These are phyloP conservation scores for Caranx ignobilis DNA, from an alignment of 2,113 vertebrate species.

Conservation along the genomic window DNA sequence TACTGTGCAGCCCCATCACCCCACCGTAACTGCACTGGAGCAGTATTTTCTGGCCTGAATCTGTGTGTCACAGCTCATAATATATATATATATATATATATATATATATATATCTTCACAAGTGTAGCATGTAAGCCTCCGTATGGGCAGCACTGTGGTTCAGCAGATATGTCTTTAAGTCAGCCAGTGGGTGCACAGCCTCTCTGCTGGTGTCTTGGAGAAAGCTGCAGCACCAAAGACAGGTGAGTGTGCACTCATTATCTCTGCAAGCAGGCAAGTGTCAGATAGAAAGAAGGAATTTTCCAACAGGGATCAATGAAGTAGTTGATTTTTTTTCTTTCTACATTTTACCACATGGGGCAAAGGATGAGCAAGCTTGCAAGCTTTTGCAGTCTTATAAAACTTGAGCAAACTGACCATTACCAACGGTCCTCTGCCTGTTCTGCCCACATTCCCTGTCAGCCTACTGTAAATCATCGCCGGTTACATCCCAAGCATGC, in stretches of 20 bases:
- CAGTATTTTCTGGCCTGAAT: conserved; percentile 10
- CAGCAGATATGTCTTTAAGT: conserved; percentile 32
- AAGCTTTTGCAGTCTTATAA: conserved; percentile 27
- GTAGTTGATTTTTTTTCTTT: neutral
- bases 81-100: neutral
- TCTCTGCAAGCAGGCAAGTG: conserved; percentile 41
- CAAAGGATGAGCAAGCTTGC: neutral
- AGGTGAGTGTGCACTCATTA: conserved; percentile 30
- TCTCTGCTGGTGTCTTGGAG: conserved; percentile 18
- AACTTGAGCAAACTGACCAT: conserved; percentile 41
- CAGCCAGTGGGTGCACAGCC: neutral
- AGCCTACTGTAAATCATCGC: conserved; percentile 31
- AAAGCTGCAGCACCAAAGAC: neutral
- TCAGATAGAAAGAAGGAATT: neutral
- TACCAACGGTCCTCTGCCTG: neutral
- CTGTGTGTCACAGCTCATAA: conserved; percentile 33
- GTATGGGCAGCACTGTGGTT: conserved; percentile 6
- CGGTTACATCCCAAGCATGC: conserved; percentile 42
- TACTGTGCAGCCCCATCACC: neutral
- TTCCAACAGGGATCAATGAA: neutral
- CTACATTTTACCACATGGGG: neutral
- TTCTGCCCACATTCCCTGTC: conserved; percentile 11
- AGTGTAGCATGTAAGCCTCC: conserved; percentile 12
- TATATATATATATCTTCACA: neutral
- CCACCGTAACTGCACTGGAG: neutral